Evolutionary conservation across 1,140 invertebrate species (phyloP), one percentile per base, ranked within the genome.

Genomic region (Drosophila subpulchrella): DNA sequence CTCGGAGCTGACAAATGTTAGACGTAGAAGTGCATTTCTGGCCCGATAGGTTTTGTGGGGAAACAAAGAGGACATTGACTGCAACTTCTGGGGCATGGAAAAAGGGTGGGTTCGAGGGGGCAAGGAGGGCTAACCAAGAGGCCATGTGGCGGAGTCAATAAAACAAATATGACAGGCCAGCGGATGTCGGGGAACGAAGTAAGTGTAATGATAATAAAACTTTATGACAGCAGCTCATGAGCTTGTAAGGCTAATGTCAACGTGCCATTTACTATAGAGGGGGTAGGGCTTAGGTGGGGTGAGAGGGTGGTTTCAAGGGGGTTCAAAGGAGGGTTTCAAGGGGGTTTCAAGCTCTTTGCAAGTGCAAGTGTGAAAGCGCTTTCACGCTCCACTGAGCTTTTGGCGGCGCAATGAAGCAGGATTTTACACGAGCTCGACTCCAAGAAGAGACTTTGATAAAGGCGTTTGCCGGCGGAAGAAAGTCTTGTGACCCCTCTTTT

Each of bases 201-300:
- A 79, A 83, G 83, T 88, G 84, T 83, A 88, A 86, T 88, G 83
- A 86, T 88, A 88, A 86, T 86, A 86, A 88, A 86, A 86, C 62
- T 86, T 86, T 86, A 86, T 86, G 83, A 83, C 83, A 86, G 75
- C 83, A 82, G 66, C 83, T 89, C 79, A 86, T 70, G 83, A 86
- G 83, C 79, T 83, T 88, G 83, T 86, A 86, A 88, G 83, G 83
- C 83, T 86, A 86, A 86, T 86, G 83, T 86, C 83, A 88, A 88
- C 75, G 66, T 83, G 79, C 70, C 75, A 66, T 74, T 81, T 59
- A 15, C 47, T 34, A 36, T 27, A 36, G 24, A 12, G 20, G 36
- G 41, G 30, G 20, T 12, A 30, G 41, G 30, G 8, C n/a, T 11
- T 15, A 36, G 15, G 20, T 15, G 61, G 47, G 27, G 42, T 44